Conservation (phyloP, 2,797 vertebrate species). For the Esox lucius region DNA sequence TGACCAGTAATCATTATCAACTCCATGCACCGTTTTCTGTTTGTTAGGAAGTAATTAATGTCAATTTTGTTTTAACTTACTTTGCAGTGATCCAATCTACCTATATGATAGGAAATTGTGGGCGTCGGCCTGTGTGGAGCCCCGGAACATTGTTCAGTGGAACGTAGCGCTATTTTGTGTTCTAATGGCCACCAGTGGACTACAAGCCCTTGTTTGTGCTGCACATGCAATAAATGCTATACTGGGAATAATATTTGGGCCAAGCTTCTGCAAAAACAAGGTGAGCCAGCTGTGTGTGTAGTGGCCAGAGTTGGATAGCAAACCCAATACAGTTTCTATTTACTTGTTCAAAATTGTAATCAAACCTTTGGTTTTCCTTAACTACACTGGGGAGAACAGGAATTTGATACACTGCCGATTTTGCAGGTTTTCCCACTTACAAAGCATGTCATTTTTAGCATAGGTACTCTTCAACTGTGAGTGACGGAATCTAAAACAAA, state of each 20-base stretch:
- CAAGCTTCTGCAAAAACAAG: constrained; percentile 52
- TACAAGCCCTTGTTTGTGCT: constrained; percentile 63
- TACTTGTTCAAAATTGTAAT: background rate
- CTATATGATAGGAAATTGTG: constrained; percentile 61
- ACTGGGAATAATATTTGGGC: constrained; percentile 59
- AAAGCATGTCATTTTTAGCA: too few species aligned
- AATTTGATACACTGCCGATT: too few species aligned
- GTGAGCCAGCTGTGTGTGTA: constrained; percentile 35
- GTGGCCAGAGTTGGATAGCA: too few species aligned
- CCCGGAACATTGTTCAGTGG: constrained; percentile 67
- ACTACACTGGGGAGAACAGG: too few species aligned
- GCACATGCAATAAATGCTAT: constrained; percentile 61
- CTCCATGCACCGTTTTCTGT: background rate
- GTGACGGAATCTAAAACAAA: too few species aligned
- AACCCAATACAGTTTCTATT: background rate
- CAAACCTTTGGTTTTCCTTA: too few species aligned
- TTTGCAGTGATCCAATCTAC: constrained; percentile 56
- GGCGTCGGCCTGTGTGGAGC: constrained; percentile 64
- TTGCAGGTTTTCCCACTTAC: too few species aligned
- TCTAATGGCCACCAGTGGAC: constrained; percentile 56
- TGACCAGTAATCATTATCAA: background rate
- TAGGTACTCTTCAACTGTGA: too few species aligned
- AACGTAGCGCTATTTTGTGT: constrained; percentile 69
- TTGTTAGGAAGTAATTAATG: background rate
- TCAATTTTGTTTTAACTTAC: background rate